Evolutionary conservation across 1,140 invertebrate species (phyloP).

Genomic region (Zaprionus africanus): DNA sequence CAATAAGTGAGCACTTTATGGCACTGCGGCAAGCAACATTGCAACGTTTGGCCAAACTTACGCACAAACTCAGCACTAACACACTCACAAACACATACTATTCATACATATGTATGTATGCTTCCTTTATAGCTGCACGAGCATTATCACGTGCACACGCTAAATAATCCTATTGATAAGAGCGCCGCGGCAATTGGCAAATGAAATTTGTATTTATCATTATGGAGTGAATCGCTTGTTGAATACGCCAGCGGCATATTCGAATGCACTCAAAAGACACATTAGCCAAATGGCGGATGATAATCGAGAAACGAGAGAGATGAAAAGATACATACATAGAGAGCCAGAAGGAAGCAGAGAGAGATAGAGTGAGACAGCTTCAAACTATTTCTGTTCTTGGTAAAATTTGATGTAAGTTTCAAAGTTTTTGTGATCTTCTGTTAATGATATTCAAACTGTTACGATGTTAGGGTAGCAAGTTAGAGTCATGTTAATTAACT

Average conservation of each 20-base stretch:
- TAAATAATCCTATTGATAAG: slow-evolving; percentile 63
- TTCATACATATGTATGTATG: background rate
- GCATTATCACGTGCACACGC: slow-evolving; percentile 11
- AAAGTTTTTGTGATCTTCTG: background rate
- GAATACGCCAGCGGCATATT: slow-evolving; percentile 2
- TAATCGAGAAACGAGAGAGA: background rate
- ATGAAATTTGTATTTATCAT: slow-evolving; percentile 39
- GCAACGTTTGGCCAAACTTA: slow-evolving; percentile 14
- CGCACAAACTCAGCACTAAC: background rate
- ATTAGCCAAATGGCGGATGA: background rate
- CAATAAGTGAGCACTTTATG: slow-evolving; percentile 78
- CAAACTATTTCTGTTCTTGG: background rate
- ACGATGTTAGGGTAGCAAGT: too few species aligned
- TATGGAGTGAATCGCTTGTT: slow-evolving; percentile 13
- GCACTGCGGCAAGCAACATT: slow-evolving; percentile 44
- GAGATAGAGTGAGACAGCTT: background rate
- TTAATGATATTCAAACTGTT: too few species aligned
- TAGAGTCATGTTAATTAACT: too few species aligned
- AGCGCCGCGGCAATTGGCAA: slow-evolving; percentile 38
- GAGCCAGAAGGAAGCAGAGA: too few species aligned
- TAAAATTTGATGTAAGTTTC: background rate
- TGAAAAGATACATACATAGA: background rate
- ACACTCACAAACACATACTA: background rate
- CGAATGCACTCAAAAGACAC: background rate
- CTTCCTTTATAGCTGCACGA: background rate